Percentiles rank a stretch among this genome's conserved stretches.
These are phyloP conservation scores for Stegana nigrithorax DNA, from an alignment of 2,888 invertebrate species.

Conservation along the genomic window DNA sequence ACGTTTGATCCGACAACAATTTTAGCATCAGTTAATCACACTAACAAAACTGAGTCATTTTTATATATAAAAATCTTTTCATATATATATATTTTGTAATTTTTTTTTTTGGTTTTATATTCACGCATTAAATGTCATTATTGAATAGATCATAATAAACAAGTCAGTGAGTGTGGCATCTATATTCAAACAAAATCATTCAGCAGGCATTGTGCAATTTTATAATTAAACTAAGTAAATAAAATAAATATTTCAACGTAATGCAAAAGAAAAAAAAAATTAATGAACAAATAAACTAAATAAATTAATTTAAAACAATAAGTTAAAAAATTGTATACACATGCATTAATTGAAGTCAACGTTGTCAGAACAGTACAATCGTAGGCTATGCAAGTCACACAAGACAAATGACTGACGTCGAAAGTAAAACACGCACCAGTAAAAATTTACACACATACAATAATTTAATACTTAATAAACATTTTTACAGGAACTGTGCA, in stretches of 20 bases:
- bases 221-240: too few species aligned
- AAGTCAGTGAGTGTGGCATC: background rate
- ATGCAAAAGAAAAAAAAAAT: constrained; percentile 5
- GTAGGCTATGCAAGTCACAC: background rate
- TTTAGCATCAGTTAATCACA: too few species aligned
- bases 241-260: too few species aligned
- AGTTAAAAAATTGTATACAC: background rate
- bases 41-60: too few species aligned
- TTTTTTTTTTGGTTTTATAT: too few species aligned
- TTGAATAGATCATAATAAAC: background rate
- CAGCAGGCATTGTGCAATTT: background rate
- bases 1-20: too few species aligned
- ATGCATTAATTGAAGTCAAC: background rate
- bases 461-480: too few species aligned
- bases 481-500: too few species aligned
- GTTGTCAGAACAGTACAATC: background rate
- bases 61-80: too few species aligned
- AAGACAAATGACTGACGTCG: background rate
- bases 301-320: constrained; percentile 17
- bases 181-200: background rate
- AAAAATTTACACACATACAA: constrained; percentile 7
- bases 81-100: too few species aligned
- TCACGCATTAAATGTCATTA: too few species aligned
- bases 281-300: constrained; percentile 18
- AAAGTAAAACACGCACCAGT: constrained; percentile 2